A percentile compares a stretch with the other conserved stretches of the same genome.
Conservation (phyloP, 2,797 vertebrate species). For the Myotis planiceps region DNA sequence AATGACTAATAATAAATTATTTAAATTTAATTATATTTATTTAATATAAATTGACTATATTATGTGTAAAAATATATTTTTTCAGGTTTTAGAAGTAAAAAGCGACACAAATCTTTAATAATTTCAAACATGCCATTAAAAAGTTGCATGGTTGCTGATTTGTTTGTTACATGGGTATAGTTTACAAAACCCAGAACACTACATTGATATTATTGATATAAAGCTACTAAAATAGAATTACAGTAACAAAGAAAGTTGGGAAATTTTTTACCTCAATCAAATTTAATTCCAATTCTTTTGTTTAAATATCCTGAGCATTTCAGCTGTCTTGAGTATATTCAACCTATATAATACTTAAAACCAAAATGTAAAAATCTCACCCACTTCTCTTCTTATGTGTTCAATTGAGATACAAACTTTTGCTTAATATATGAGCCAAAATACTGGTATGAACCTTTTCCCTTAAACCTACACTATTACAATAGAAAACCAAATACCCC, state of each 20-base stretch:
- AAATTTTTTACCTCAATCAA: neutral
- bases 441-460: fast-evolving
- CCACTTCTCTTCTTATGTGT: neutral
- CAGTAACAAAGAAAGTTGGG: neutral
- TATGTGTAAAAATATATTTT: neutral
- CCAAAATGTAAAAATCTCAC: constrained; percentile 2
- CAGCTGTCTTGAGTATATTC: neutral
- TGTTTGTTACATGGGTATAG: neutral
- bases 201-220: neutral
- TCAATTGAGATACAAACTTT: neutral
- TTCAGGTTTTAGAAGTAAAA: neutral
- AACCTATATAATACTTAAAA: neutral
- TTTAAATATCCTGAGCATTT: neutral
- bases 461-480: fast-evolving
- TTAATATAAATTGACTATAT: neutral
- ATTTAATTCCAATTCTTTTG: neutral
- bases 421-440: neutral
- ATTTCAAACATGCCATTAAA: neutral
- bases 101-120: neutral
- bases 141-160: neutral
- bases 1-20: neutral
- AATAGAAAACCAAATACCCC: neutral
- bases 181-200: neutral
- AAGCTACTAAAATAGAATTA: neutral
- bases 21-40: neutral